These are phyloP conservation scores for Sinotaia quadrata DNA, from an alignment of 2,888 invertebrate genomes.

Conservation along the genomic window DNA sequence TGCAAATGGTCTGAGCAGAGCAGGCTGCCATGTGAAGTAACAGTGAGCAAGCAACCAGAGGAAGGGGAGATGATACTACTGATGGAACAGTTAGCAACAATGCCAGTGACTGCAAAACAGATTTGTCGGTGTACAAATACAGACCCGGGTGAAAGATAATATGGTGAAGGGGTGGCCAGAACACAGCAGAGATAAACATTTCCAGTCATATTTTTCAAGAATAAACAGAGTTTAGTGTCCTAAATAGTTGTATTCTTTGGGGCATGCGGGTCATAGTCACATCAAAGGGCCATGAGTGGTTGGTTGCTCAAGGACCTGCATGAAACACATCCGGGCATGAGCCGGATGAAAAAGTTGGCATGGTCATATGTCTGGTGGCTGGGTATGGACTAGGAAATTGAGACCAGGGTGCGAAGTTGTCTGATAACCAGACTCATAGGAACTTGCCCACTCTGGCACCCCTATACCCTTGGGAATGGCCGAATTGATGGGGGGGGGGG, in stretches of 20 bases:
- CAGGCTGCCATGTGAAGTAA: background rate
- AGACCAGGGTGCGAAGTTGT: background rate
- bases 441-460: constrained; percentile 42
- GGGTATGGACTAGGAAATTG: constrained; percentile 5
- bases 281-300: background rate
- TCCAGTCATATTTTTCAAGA: background rate
- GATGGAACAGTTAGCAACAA: background rate
- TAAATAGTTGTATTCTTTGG: constrained; percentile 31
- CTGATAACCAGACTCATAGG: constrained; percentile 31
- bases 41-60: background rate
- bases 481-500: too few relatives aligned
- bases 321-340: constrained; percentile 27
- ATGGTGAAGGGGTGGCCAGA: constrained; percentile 24
- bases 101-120: background rate
- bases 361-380: constrained; percentile 17
- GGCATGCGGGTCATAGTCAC: constrained; percentile 31
- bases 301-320: constrained; percentile 30
- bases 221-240: constrained; percentile 6
- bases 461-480: too few relatives aligned
- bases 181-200: background rate
- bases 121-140: constrained; percentile 1
- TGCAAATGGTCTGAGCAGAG: constrained; percentile 18
- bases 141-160: constrained; percentile 22
- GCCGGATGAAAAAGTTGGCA: constrained; percentile 17
- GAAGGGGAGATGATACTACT: background rate